A percentile compares a stretch with the other conserved stretches of the same genome.
Evolutionary conservation across 2,888 invertebrate species (phyloP).

Genomic region (Sminthurinus aureus): DNA sequence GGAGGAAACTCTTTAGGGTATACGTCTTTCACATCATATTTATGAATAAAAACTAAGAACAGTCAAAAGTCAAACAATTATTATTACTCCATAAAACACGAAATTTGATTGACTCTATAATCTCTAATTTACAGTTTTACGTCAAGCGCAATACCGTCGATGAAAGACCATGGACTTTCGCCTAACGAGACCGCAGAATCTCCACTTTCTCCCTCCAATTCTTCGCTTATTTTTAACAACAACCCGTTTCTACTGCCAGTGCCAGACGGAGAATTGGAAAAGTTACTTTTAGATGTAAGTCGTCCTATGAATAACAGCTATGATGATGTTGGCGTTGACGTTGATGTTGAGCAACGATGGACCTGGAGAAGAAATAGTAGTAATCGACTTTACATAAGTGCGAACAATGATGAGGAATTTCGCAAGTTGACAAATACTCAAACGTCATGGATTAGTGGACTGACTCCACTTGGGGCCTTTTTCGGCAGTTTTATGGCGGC

Average conservation of each 20-base stretch:
- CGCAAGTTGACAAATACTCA: conserved; percentile 45
- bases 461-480: conserved; percentile 54
- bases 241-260: too few relatives aligned
- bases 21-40: conserved; percentile 56
- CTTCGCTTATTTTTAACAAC: too few relatives aligned
- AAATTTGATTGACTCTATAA: too few relatives aligned
- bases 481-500: conserved; percentile 50
- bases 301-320: too few relatives aligned
- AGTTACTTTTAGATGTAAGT: too few relatives aligned
- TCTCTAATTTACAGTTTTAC: neutral
- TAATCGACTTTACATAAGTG: neutral
- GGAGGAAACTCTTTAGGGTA: conserved; percentile 54
- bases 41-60: conserved; percentile 28
- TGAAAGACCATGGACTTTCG: neutral
- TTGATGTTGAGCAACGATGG: neutral
- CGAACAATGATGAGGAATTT: conserved; percentile 11
- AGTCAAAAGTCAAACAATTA: too few relatives aligned
- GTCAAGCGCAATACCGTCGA: neutral
- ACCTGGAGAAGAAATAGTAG: neutral
- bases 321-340: too few relatives aligned
- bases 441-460: conserved; percentile 55
- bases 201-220: too few relatives aligned
- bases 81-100: too few relatives aligned
- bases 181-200: too few relatives aligned
- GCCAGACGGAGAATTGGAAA: too few relatives aligned